Percentiles rank a stretch among this genome's conserved stretches.
Conservation (phyloP, 1,140 invertebrate genomes). For the Holotrichia oblita region DNA sequence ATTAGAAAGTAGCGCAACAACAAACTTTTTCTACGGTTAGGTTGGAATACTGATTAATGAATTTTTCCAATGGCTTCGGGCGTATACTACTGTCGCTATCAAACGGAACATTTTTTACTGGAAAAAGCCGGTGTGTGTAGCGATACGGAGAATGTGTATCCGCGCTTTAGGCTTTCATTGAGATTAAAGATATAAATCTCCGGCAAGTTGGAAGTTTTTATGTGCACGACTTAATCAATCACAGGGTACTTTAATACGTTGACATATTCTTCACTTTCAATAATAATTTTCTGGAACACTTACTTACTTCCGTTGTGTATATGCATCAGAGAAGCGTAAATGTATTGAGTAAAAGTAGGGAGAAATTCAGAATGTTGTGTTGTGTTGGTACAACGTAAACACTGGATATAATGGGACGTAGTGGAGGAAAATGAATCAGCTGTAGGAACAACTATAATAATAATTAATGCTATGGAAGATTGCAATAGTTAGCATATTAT, state of each 20-base stretch:
- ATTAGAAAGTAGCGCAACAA: neutral
- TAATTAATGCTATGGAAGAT: no score
- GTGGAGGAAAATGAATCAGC: no score
- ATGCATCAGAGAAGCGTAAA: neutral
- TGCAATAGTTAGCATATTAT: no score
- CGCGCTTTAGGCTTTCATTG: slow-evolving; percentile 10
- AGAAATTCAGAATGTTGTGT: no score
- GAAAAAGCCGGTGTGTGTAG: neutral
- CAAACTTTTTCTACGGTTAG: neutral
- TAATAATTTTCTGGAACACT: no score
- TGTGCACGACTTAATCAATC: neutral
- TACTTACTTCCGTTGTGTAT: neutral
- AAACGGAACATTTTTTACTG: neutral
- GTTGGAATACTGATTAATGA: neutral
- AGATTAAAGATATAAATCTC: slow-evolving; percentile 14
- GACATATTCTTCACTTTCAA: neutral
- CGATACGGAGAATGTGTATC: neutral
- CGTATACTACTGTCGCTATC: neutral
- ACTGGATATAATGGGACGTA: no score
- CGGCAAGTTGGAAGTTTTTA: neutral
- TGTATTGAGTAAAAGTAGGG: no score
- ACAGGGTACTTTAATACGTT: neutral
- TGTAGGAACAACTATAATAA: no score
- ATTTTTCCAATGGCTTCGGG: neutral
- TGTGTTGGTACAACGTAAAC: no score